phyloP scores from a whole-genome alignment of 2,113 vertebrate species.

The Callochromis pleurospilus region DNA sequence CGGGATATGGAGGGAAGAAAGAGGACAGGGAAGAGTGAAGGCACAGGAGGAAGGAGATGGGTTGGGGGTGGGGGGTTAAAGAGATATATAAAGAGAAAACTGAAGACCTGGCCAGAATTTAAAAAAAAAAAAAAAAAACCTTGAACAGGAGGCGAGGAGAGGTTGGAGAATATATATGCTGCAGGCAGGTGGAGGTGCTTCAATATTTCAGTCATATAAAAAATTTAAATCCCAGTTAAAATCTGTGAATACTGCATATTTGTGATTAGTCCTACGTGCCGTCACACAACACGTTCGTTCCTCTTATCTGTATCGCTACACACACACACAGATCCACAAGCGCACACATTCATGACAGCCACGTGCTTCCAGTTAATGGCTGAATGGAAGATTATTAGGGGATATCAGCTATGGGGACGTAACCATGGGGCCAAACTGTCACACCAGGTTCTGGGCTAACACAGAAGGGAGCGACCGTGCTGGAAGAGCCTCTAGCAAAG shows the following conservation, averaged over 20 bases:
- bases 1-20: slow-evolving; percentile 1
- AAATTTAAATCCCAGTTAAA: slow-evolving; percentile 35
- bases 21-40: not conserved
- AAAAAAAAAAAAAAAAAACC: not conserved
- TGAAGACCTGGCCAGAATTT: slow-evolving; percentile 2
- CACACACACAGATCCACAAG: not conserved
- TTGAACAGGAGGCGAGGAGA: slow-evolving; percentile 29
- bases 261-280: slow-evolving; percentile 19
- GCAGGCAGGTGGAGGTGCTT: slow-evolving; percentile 37
- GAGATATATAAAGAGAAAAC: slow-evolving; percentile 18
- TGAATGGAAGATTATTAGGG: slow-evolving; percentile 40
- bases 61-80: not conserved
- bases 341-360: not conserved
- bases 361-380: not conserved
- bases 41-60: slow-evolving; percentile 7
- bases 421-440: slow-evolving; percentile 38
- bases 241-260: slow-evolving; percentile 32
- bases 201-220: slow-evolving; percentile 52
- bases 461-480: slow-evolving; percentile 18
- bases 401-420: slow-evolving; percentile 32
- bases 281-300: not conserved
- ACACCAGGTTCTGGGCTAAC: slow-evolving; percentile 9
- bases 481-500: slow-evolving; percentile 17
- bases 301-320: not conserved
- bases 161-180: slow-evolving; percentile 11